These are phyloP conservation scores for Falcaria lacertinaria DNA, from an alignment of 2,888 invertebrate genomes.

Conservation along the genomic window DNA sequence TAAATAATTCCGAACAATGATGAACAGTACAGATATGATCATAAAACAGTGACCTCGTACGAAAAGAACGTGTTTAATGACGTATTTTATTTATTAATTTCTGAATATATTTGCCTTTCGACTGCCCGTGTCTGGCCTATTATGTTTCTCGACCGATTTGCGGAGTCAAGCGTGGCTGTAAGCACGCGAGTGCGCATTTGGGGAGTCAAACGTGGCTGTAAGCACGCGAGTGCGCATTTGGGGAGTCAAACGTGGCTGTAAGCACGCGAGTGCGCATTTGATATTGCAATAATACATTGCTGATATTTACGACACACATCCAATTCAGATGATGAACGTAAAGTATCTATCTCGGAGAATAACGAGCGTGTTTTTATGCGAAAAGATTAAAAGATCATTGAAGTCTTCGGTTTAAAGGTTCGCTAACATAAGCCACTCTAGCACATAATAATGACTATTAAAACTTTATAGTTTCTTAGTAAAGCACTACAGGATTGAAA, in stretches of 20 bases:
- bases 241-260: too few species aligned
- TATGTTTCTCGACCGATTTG: slow-evolving; percentile 27
- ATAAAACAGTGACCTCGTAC: slow-evolving; percentile 42
- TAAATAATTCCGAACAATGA: slow-evolving; percentile 50
- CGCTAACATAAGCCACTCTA: background rate
- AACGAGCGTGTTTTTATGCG: slow-evolving; percentile 6
- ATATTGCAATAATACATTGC: slow-evolving; percentile 23
- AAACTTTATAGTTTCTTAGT: background rate
- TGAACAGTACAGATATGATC: slow-evolving; percentile 37
- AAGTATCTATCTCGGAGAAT: too few species aligned
- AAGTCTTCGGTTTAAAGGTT: background rate
- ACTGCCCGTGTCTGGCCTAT: slow-evolving; percentile 21
- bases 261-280: too few species aligned
- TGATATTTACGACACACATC: slow-evolving; percentile 48
- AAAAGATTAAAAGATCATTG: background rate
- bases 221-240: too few species aligned
- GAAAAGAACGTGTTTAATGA: slow-evolving; percentile 35
- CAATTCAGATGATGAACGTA: slow-evolving; percentile 35
- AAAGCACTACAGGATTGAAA: background rate
- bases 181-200: too few species aligned
- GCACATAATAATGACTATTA: background rate
- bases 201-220: too few species aligned
- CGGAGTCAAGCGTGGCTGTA: slow-evolving; percentile 7
- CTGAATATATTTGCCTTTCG: slow-evolving; percentile 21
- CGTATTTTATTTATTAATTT: slow-evolving; percentile 20